phyloP scores from a whole-genome alignment of 35 echinoderm and acorn worm genomes.

The Apostichopus japonicus region DNA sequence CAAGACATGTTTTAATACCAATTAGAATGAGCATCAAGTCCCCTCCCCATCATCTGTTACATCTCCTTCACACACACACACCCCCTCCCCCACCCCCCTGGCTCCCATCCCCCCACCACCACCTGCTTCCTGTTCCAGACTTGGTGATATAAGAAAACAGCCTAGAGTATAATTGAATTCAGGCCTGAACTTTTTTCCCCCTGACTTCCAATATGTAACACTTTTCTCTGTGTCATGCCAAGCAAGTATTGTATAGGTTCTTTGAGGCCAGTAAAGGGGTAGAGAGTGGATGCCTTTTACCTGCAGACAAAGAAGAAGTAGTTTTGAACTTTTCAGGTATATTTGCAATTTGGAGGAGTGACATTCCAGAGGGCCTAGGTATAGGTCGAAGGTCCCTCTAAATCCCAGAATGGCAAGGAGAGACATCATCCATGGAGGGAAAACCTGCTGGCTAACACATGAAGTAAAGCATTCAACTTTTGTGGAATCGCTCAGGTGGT shows the following conservation, averaged over 20 bases:
- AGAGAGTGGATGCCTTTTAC: background rate
- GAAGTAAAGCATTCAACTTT: background rate
- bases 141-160: no score
- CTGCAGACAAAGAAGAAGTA: slow-evolving; percentile 45
- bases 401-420: background rate
- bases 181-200: no score
- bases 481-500: slow-evolving; percentile 28
- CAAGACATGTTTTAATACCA: no score
- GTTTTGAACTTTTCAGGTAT: slow-evolving; percentile 49
- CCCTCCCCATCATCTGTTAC: no score
- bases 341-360: background rate
- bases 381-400: slow-evolving; percentile 31
- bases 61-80: no score
- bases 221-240: no score
- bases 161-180: no score
- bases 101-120: no score
- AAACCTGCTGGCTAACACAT: background rate
- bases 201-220: no score
- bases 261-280: slow-evolving; percentile 20
- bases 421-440: background rate
- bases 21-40: no score
- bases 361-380: slow-evolving; percentile 50
- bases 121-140: no score
- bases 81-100: no score
- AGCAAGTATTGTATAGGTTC: background rate